Base-by-base conservation (phyloP, 2,113 vertebrate species). In the Callipepla squamata region DNA sequence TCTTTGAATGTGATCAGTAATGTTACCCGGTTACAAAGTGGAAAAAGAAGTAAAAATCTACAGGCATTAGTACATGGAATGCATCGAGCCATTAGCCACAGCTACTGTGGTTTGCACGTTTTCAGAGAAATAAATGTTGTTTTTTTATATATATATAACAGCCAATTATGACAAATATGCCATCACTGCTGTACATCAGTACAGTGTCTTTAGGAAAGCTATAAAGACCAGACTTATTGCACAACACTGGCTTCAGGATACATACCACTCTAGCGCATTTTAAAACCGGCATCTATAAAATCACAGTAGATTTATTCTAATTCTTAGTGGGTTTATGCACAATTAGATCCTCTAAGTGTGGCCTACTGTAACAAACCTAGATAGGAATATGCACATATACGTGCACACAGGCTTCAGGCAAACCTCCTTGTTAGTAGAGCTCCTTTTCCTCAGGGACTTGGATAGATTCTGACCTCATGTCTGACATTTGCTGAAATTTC, bases 401-500 rank as follows among this genome's bases (percentile, higher is more conserved):
- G 2, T 3, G 13, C 45, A 36, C 17, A 22, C 9, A 50, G n/a
- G 36, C 30, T 28, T 18, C 51, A 80, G 47, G 25, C 11, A 18
- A 10, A 21, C 25, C 51, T 67, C 57, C 36, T 65, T 62, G 14
- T 34, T 26, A 66, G 57, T 0, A 0, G 38, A 85, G 26, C 25
- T 89, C 74, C 23, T 85, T 85, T 92, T 76, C 66, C 84, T 11
- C 13, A 3, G 42, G 62, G 53, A 44, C 48, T 48, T 58, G n/a
- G 32, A 26, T 16, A 47, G 53, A 72, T 79, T 85, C 74, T 87
- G 75, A 92, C 84, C 84, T 91, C 84, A 4, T 57, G 66, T 66
- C 77, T 94, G 80, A 79, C 62, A 69, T 87, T 66, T 69, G 70
- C 69, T 87, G 89, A 81, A 53, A 45, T 87, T 94, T 91, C 9